A percentile compares a stretch with the other conserved stretches of the same genome.
These are phyloP conservation scores for Polymixis flavicincta DNA, from an alignment of 2,888 invertebrate genomes.

Conservation along the genomic window DNA sequence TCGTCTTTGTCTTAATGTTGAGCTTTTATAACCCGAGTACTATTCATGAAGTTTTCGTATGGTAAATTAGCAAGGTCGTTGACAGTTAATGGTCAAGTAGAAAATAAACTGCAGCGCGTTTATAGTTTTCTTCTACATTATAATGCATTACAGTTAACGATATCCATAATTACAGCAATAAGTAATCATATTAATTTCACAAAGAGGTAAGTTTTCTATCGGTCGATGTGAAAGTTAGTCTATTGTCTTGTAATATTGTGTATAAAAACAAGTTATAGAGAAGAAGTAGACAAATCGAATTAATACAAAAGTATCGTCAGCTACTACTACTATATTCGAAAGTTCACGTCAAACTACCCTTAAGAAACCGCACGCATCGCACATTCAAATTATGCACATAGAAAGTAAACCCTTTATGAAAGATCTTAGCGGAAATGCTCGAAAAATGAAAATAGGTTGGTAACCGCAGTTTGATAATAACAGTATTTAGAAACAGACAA, in stretches of 20 bases:
- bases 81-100: conserved; percentile 15
- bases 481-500: neutral
- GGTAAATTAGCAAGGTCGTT: neutral
- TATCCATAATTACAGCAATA: conserved; percentile 42
- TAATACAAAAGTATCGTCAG: neutral
- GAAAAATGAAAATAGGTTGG: neutral
- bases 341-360: neutral
- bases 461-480: neutral
- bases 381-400: neutral
- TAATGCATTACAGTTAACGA: conserved; percentile 36
- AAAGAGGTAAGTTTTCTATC: conserved; percentile 30
- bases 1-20: too few species aligned
- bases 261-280: neutral
- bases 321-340: neutral
- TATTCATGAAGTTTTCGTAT: neutral
- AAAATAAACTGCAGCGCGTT: conserved; percentile 19
- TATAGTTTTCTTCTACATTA: conserved; percentile 38
- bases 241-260: neutral
- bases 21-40: neutral
- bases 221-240: conserved; percentile 28
- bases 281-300: neutral
- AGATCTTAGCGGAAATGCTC: neutral
- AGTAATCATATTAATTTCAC: conserved; percentile 18
- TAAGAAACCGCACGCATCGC: neutral
- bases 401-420: neutral